Percentiles rank a stretch among this genome's conserved stretches.
phyloP scores from a whole-genome alignment of 2,113 vertebrate species.

The Peromyscus californicus region DNA sequence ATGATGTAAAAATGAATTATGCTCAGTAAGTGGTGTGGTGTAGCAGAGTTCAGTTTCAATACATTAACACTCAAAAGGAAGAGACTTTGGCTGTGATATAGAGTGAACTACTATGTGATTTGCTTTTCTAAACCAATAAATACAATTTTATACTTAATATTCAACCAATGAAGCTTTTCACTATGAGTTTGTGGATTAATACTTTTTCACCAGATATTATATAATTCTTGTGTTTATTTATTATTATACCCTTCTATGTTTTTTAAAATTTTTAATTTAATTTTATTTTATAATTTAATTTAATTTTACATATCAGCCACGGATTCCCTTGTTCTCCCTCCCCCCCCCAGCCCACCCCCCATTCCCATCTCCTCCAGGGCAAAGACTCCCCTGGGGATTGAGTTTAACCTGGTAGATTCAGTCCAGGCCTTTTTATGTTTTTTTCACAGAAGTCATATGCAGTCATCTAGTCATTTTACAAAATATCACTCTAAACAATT shows the following conservation, averaged over 20 bases:
- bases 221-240: not conserved
- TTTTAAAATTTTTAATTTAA: too few relatives aligned
- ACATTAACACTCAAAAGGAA: not conserved
- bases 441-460: not conserved
- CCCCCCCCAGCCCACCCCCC: too few relatives aligned
- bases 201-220: not conserved
- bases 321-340: too few relatives aligned
- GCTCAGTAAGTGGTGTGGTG: not conserved
- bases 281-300: too few relatives aligned
- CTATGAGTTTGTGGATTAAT: not conserved
- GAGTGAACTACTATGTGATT: not conserved
- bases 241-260: not conserved
- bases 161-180: not conserved
- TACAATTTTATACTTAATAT: not conserved
- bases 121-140: not conserved
- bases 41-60: not conserved
- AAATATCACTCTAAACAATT: slow-evolving; percentile 53
- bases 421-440: too few relatives aligned
- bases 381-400: too few relatives aligned
- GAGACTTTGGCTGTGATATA: not conserved
- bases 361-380: too few relatives aligned
- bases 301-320: too few relatives aligned
- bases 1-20: not conserved
- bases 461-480: not conserved
- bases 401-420: too few relatives aligned